phyloP scores from a whole-genome alignment of 1,140 invertebrate genomes.

The Euura saliciscinereae region DNA sequence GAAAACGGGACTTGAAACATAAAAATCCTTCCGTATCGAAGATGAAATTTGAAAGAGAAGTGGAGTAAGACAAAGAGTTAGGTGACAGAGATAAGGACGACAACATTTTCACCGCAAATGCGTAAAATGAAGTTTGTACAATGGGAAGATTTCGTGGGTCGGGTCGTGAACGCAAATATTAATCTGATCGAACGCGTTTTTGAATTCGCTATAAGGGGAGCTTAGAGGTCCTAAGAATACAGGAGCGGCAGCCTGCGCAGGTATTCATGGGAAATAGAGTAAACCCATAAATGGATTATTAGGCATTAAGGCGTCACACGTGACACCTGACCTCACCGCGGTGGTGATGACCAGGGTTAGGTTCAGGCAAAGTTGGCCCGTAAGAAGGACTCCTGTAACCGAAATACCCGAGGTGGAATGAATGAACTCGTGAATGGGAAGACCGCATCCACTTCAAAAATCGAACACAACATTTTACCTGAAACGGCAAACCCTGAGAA shows the following conservation, averaged over 20 bases:
- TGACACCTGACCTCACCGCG: conserved; percentile 30
- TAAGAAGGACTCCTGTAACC: not conserved
- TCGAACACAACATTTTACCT: conserved; percentile 40
- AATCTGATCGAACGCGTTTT: not conserved
- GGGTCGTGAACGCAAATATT: not conserved
- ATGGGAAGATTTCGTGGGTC: not conserved
- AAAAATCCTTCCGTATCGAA: not conserved
- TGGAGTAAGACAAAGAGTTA: not conserved
- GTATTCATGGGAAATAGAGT: not conserved
- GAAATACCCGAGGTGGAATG: not conserved
- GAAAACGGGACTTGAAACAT: not conserved
- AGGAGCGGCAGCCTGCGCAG: conserved; percentile 8
- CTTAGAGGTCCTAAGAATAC: conserved; percentile 38
- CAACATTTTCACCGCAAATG: not conserved
- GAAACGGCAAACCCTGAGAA: conserved; percentile 18
- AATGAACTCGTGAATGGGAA: conserved; percentile 15
- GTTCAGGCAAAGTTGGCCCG: not conserved
- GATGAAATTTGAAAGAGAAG: not conserved
- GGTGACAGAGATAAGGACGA: not conserved
- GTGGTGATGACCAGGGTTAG: not conserved
- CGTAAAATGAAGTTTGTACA: not conserved
- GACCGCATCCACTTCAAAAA: conserved; percentile 14
- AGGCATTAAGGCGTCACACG: conserved; percentile 28
- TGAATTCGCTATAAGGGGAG: not conserved
- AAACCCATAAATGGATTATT: conserved; percentile 41